These are phyloP conservation scores for Morpho helenor DNA, from an alignment of 2,888 invertebrate species.

Conservation along the genomic window DNA sequence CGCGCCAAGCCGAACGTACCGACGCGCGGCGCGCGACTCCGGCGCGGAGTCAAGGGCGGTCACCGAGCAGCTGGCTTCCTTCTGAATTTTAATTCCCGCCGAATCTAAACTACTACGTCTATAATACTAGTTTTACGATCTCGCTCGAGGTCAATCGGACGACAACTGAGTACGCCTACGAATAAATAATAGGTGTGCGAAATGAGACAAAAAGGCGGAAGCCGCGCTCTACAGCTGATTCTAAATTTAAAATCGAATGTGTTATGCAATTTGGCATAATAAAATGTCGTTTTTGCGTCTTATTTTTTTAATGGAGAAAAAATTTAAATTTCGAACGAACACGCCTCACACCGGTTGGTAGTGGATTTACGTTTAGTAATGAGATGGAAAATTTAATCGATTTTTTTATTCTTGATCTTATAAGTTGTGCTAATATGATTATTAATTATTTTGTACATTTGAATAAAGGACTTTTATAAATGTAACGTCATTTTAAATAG, in stretches of 20 bases:
- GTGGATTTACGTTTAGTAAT: not conserved
- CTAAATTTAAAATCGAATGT: not conserved
- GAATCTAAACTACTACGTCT: conserved; percentile 47
- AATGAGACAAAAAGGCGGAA: conserved; percentile 32
- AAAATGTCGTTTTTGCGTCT: not conserved
- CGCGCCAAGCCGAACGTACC: conserved; percentile 9
- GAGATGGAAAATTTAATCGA: not conserved
- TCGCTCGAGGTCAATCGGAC: conserved; percentile 50
- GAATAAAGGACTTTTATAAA: too few species aligned
- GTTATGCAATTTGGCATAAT: not conserved
- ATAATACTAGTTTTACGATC: conserved; percentile 51
- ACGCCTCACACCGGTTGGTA: not conserved
- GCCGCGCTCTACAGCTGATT: conserved; percentile 18
- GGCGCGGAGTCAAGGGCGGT: conserved; percentile 66
- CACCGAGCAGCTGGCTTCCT: conserved; percentile 60
- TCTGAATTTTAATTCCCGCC: conserved; percentile 58
- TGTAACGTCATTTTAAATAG: too few species aligned
- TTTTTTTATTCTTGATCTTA: not conserved
- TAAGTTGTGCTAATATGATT: too few species aligned
- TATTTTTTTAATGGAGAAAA: not conserved
- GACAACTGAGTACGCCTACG: conserved; percentile 27
- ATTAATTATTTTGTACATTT: too few species aligned
- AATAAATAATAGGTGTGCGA: conserved; percentile 29
- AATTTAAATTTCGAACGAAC: not conserved
- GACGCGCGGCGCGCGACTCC: not conserved